Conservation (phyloP, 2,888 invertebrate genomes). For the Erebia ligea region DNA sequence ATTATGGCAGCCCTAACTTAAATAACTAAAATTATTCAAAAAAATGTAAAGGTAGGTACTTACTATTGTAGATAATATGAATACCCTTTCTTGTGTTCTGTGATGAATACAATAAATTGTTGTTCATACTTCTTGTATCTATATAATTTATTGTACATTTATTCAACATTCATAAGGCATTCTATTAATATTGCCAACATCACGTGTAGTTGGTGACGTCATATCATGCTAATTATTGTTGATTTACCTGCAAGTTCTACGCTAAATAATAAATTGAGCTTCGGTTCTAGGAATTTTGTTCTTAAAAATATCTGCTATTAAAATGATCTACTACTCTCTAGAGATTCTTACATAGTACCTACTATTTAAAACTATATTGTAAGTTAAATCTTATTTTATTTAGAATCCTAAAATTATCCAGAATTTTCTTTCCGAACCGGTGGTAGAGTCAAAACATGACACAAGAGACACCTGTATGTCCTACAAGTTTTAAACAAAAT, state of each 20-base stretch:
- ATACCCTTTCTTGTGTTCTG: no score
- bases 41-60: not conserved
- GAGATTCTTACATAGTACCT: not conserved
- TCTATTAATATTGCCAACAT: conserved; percentile 52
- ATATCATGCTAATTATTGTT: conserved; percentile 50
- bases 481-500: no score
- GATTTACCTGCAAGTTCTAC: conserved; percentile 51
- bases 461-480: no score
- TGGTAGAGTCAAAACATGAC: no score
- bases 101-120: no score
- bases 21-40: no score
- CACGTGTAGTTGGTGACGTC: conserved; percentile 52
- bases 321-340: not conserved
- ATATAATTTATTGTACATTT: conserved; percentile 1
- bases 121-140: not conserved
- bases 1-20: not conserved
- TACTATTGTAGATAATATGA: not conserved
- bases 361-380: no score
- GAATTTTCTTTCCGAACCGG: no score
- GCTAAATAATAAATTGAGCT: conserved; percentile 30
- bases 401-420: no score
- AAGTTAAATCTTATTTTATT: no score
- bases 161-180: not conserved
- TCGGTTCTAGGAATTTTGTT: not conserved
- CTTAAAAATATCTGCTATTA: no score